These are phyloP conservation scores for Thumatha senex DNA, from an alignment of 2,888 invertebrate genomes.

Conservation along the genomic window DNA sequence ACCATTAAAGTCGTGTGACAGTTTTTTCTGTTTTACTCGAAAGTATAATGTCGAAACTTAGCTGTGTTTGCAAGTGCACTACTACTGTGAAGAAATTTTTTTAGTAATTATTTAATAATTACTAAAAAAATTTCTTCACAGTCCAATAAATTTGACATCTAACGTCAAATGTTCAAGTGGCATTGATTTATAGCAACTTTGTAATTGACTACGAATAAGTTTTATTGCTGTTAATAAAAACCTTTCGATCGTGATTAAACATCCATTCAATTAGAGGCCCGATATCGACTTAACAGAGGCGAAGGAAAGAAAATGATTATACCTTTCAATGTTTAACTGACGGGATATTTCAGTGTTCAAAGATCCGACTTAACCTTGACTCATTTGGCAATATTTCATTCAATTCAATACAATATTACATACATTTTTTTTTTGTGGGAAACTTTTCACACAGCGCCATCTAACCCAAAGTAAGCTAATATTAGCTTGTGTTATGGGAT, in stretches of 20 bases:
- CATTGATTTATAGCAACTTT: neutral
- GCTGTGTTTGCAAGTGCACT: too few relatives aligned
- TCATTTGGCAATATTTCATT: slow-evolving; percentile 63
- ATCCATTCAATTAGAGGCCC: slow-evolving; percentile 13
- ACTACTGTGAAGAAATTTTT: too few relatives aligned
- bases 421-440: slow-evolving; percentile 44
- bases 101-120: too few relatives aligned
- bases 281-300: slow-evolving; percentile 28
- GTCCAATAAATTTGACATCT: neutral
- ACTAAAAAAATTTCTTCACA: too few relatives aligned
- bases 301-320: slow-evolving; percentile 24
- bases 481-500: too few relatives aligned
- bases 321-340: slow-evolving; percentile 22
- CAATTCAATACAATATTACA: slow-evolving; percentile 56
- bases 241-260: slow-evolving; percentile 7
- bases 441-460: too few relatives aligned
- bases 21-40: too few relatives aligned
- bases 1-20: too few relatives aligned
- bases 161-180: neutral
- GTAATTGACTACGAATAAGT: neutral
- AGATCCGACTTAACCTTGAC: slow-evolving; percentile 57
- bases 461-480: too few relatives aligned
- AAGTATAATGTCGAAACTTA: too few relatives aligned
- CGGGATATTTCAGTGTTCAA: slow-evolving; percentile 47
- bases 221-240: slow-evolving; percentile 2